Percentiles rank a stretch among this genome's conserved stretches.
These are phyloP conservation scores for Drosophila tropicalis DNA, from an alignment of 1,140 invertebrate genomes.

Conservation along the genomic window DNA sequence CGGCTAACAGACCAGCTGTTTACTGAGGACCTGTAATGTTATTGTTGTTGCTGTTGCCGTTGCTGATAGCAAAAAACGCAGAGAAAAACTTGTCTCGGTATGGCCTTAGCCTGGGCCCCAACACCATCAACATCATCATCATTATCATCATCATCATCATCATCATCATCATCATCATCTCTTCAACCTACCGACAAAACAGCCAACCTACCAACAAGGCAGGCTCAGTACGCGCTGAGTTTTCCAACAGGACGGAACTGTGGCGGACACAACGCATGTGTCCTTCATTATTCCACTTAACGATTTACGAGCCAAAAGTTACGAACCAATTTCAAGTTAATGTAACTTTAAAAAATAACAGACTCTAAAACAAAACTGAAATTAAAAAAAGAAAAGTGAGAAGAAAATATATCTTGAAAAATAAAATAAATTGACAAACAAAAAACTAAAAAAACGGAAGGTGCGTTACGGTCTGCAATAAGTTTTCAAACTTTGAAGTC, in stretches of 20 bases:
- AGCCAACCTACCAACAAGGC: slow-evolving; percentile 16
- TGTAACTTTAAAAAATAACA: slow-evolving; percentile 44
- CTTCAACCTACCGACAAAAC: neutral
- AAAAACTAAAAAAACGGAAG: slow-evolving; percentile 21
- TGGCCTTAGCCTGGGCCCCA: slow-evolving; percentile 34
- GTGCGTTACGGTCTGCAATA: slow-evolving; percentile 32
- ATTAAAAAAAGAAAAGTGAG: slow-evolving; percentile 12
- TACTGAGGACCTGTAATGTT: slow-evolving; percentile 45
- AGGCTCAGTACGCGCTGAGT: slow-evolving; percentile 60
- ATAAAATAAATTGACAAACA: slow-evolving; percentile 16
- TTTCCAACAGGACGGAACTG: slow-evolving; percentile 51
- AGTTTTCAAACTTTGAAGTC: slow-evolving; percentile 14
- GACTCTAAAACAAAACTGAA: slow-evolving; percentile 4
- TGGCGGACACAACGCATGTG: slow-evolving; percentile 14
- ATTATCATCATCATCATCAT: slow-evolving; percentile 19
- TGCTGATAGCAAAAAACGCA: slow-evolving; percentile 42
- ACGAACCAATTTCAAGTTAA: neutral
- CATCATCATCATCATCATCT: slow-evolving; percentile 15
- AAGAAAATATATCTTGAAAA: neutral
- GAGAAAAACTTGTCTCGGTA: slow-evolving; percentile 35
- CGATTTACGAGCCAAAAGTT: neutral
- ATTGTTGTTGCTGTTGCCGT: slow-evolving; percentile 38
- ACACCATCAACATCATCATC: slow-evolving; percentile 13
- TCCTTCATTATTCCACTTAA: slow-evolving; percentile 29
- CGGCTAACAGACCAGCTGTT: slow-evolving; percentile 75